A percentile compares a stretch with the other conserved stretches of the same genome.
phyloP scores from a whole-genome alignment of 2,113 vertebrate genomes.

The Hydrochoerus hydrochaeris region DNA sequence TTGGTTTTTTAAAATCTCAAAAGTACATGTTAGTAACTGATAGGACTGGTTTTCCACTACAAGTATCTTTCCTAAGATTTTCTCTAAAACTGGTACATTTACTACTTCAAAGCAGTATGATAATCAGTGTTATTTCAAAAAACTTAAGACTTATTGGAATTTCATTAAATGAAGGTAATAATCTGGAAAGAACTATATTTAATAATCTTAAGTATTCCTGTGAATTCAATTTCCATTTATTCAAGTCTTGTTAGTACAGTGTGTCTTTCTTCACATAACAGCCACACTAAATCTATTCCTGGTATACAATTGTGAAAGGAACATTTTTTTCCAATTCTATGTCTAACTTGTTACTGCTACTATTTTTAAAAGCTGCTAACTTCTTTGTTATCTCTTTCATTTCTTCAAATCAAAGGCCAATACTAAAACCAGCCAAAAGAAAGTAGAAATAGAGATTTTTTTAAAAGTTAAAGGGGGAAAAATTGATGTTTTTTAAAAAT shows the following conservation, averaged over 20 bases:
- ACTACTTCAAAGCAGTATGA: background rate
- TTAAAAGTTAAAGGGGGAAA: background rate
- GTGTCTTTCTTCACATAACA: background rate
- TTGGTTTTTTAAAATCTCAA: background rate
- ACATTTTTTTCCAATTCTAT: slow-evolving; percentile 15
- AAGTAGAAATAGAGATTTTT: background rate
- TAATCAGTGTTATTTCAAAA: background rate
- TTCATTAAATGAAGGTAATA: background rate
- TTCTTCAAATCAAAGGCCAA: slow-evolving; percentile 51
- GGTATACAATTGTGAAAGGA: background rate
- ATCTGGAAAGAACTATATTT: slow-evolving; percentile 23
- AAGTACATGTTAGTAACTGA: background rate
- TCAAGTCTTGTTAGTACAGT: background rate
- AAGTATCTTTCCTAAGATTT: background rate
- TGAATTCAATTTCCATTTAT: slow-evolving; percentile 13
- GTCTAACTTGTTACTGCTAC: slow-evolving; percentile 30
- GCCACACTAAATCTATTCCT: background rate
- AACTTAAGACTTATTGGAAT: background rate
- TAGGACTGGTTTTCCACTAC: background rate
- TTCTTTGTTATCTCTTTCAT: background rate
- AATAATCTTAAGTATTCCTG: background rate
- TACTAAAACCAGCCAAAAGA: background rate
- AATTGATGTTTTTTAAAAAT: background rate
- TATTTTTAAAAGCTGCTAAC: slow-evolving; percentile 49
- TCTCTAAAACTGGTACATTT: background rate